Conservation (phyloP, 2,888 invertebrate species). For the Xanthostigma xanthostigma region DNA sequence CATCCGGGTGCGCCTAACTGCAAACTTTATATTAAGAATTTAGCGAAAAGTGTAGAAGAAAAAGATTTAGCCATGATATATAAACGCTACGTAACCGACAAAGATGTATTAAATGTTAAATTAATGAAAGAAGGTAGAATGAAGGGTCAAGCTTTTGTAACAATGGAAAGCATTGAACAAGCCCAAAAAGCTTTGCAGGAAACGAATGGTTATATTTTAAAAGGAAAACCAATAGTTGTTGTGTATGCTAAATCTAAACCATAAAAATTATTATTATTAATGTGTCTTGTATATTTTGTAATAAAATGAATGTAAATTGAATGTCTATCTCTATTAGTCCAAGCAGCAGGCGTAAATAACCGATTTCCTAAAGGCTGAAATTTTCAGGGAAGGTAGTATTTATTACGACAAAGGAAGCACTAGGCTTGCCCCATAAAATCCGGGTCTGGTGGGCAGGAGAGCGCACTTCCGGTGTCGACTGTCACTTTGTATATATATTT, state of each 20-base stretch:
- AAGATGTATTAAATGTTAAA: constrained; percentile 35
- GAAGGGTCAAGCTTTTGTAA: constrained; percentile 93
- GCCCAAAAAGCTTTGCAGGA: constrained; percentile 64
- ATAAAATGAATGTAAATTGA: no score
- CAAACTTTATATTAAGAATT: constrained; percentile 85
- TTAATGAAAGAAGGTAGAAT: constrained; percentile 90
- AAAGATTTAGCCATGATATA: constrained; percentile 64
- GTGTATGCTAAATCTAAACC: constrained; percentile 52
- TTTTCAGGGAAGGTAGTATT: no score
- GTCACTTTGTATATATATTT: no score
- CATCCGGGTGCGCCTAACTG: constrained; percentile 63
- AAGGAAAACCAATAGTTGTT: constrained; percentile 83
- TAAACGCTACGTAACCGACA: constrained; percentile 40
- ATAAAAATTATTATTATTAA: no score
- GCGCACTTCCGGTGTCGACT: no score
- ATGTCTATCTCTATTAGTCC: no score
- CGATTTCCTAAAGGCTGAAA: no score
- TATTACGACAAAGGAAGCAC: no score
- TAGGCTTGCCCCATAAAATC: no score
- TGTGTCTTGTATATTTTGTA: no score
- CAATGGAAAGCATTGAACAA: constrained; percentile 50
- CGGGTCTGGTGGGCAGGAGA: no score
- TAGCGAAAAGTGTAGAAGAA: constrained; percentile 63
- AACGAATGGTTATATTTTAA: constrained; percentile 76
- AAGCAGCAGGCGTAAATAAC: no score